A percentile compares a stretch with the other conserved stretches of the same genome.
Conservation (phyloP, 2,113 vertebrate genomes). For the Campylomormyrus tamandua region DNA sequence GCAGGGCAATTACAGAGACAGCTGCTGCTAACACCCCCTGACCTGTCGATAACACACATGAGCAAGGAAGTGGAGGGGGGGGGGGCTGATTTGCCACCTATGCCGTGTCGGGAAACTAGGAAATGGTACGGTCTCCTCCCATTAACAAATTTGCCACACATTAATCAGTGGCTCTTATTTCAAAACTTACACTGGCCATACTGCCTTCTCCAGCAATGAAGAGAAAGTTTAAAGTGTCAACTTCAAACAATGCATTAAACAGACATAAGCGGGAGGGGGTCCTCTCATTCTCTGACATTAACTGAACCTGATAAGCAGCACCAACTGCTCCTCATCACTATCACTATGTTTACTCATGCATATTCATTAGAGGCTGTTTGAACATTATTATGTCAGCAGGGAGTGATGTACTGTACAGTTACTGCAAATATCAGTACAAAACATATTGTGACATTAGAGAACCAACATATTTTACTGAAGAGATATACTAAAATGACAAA, state of each 20-base stretch:
- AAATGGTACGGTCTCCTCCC: background rate
- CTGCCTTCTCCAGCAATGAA: background rate
- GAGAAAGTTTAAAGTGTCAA: background rate
- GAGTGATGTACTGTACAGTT: background rate
- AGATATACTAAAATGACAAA: background rate
- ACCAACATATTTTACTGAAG: background rate
- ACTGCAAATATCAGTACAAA: background rate
- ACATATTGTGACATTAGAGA: background rate
- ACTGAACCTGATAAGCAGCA: constrained; percentile 33
- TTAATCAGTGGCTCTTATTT: background rate
- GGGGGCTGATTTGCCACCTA: background rate
- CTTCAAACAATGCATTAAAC: background rate
- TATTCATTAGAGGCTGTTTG: constrained; percentile 12
- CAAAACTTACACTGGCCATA: background rate
- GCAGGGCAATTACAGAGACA: constrained; percentile 14
- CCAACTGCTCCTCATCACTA: constrained; percentile 35
- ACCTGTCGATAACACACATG: constrained; percentile 8
- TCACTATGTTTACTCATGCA: constrained; percentile 32
- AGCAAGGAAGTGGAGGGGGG: background rate
- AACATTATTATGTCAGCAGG: background rate
- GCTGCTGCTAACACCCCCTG: constrained; percentile 3
- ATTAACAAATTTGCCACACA: background rate
- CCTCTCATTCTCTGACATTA: constrained; percentile 18
- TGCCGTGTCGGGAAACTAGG: background rate
- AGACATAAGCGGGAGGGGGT: background rate